These are phyloP conservation scores for Scaptomyza caliginosa DNA, from an alignment of 2,888 invertebrate species.

Conservation along the genomic window DNA sequence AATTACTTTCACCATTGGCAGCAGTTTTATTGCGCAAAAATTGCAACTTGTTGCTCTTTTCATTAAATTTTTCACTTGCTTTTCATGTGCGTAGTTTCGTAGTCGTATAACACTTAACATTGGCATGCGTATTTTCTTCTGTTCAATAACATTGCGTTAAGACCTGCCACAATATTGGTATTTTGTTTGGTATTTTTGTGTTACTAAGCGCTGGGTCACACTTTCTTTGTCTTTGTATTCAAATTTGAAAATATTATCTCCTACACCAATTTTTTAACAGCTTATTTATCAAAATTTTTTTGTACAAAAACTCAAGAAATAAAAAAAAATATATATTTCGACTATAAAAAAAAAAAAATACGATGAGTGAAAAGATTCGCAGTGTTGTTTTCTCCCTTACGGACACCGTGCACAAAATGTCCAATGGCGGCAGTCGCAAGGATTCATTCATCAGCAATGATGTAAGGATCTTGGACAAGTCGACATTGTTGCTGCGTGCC, in stretches of 20 bases:
- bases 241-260: neutral
- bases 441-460: constrained; percentile 30
- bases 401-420: constrained; percentile 41
- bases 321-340: neutral
- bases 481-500: constrained; percentile 44
- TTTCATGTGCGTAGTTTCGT: constrained; percentile 27
- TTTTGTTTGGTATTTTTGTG: neutral
- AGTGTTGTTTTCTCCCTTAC: constrained; percentile 59
- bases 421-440: neutral
- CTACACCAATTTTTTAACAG: neutral
- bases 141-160: neutral
- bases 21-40: constrained; percentile 21
- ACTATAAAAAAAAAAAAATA: neutral
- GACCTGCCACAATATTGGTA: neutral
- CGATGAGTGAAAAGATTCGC: constrained; percentile 47
- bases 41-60: constrained; percentile 61
- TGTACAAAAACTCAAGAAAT: neutral
- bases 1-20: neutral
- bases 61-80: constrained; percentile 23
- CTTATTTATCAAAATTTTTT: constrained; percentile 16
- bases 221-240: neutral
- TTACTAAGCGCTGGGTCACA: neutral
- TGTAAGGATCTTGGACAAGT: constrained; percentile 51
- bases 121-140: neutral
- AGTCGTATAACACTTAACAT: constrained; percentile 30